Evolutionary conservation across 2,797 vertebrate genomes (phyloP), one percentile per base, ranked within the genome.

Genomic region (Synaphobranchus kaupii): DNA sequence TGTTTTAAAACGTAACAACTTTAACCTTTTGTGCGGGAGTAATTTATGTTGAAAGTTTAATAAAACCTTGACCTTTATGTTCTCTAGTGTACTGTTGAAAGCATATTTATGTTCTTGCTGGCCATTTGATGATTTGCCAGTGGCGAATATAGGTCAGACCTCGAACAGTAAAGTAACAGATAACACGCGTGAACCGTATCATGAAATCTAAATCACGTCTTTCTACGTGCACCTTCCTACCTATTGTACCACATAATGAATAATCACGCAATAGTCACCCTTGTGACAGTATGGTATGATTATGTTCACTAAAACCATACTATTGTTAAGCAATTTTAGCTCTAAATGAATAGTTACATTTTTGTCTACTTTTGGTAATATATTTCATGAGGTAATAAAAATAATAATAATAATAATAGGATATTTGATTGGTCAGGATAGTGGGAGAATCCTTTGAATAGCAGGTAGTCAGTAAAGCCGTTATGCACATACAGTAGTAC

Each of bases 191-290:
- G 39, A 90, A 68, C 20, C 84, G 90, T 91, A 93, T 92, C 91
- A 92, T 92, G 88, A 92, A 91, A 93, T 93, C 88, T 90, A 92
- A 90, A 90, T 92, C 92, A 90, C 88, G 9, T 13, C 47, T 71
- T n/a, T 17, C 44, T 50, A 47, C 31, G 17, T 50, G 28, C 44
- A 25, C 39, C 28, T 44, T 22, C 60, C 31, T 25, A 66, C 48
- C 17, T 81, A n/a, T 31, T 81, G 78, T 22, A 34, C 31, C 31
- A 13, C 34, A 17, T 76, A 12, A 17, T 1, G 2, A 76, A 76
- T 76, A 47, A 81, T n/a, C 44, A 48, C 44, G 3, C 13, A 76
- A 76, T 76, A 47, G 50, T n/a, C 44, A 48, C 44, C 25, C 47
- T 48, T 81, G 47, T 81, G 28, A 81, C 6, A 48, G 13, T 50